These are phyloP conservation scores for Chaenodraco wilsoni DNA, from an alignment of 2,797 vertebrate species.

Conservation along the genomic window DNA sequence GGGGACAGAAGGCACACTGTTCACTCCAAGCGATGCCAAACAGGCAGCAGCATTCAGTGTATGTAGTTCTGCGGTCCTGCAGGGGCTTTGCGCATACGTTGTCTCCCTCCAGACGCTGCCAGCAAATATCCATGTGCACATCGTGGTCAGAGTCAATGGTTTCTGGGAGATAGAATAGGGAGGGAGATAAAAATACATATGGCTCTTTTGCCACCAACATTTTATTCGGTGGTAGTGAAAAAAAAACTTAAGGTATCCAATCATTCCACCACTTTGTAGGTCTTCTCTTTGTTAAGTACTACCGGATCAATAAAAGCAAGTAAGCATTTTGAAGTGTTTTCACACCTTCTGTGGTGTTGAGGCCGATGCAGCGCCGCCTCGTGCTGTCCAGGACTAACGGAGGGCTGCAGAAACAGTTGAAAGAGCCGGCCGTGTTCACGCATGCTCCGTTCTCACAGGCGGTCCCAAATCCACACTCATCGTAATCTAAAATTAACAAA, in stretches of 20 bases:
- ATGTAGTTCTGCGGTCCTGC: conserved; percentile 77
- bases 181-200: not conserved
- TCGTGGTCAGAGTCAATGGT: conserved; percentile 54
- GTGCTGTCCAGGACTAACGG: conserved; percentile 81
- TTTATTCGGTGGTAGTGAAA: not conserved
- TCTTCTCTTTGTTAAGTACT: not conserved
- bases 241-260: too few species aligned
- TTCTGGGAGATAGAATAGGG: conserved; percentile 53
- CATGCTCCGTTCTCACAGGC: conserved; percentile 80
- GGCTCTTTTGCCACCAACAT: not conserved
- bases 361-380: conserved; percentile 72
- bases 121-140: conserved; percentile 84
- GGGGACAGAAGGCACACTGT: conserved; percentile 85
- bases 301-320: not conserved
- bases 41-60: conserved; percentile 86
- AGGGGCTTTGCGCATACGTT: conserved; percentile 76
- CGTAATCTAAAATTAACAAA: conserved; percentile 72
- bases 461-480: conserved; percentile 79
- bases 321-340: not conserved
- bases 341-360: conserved; percentile 81
- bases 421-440: conserved; percentile 84
- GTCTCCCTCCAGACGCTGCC: conserved; percentile 77
- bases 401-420: conserved; percentile 86
- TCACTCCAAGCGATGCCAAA: conserved; percentile 83
- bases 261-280: too few species aligned